phyloP scores from a whole-genome alignment of 2,797 vertebrate genomes.

The Chrosomus eos region DNA sequence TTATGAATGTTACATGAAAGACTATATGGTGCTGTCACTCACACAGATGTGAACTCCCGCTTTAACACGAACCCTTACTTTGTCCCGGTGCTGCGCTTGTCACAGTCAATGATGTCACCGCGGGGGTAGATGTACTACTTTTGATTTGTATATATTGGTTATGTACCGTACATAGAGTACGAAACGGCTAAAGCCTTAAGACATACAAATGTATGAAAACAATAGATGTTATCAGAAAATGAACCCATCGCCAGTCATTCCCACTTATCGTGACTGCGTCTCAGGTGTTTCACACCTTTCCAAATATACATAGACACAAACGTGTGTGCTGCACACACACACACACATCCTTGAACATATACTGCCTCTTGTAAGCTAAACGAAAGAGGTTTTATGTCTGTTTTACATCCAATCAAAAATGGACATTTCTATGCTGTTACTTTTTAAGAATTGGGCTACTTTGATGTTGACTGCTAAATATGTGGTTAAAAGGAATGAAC shows the following conservation, averaged over 20 bases:
- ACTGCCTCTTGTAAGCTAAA: slow-evolving; percentile 67
- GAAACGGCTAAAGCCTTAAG: slow-evolving; percentile 76
- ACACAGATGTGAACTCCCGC: slow-evolving; percentile 11
- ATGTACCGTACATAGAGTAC: slow-evolving; percentile 56
- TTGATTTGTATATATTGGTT: slow-evolving; percentile 65
- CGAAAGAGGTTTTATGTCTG: slow-evolving; percentile 66
- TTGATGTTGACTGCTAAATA: slow-evolving; percentile 65
- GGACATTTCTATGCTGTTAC: slow-evolving; percentile 77
- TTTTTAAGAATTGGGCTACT: slow-evolving; percentile 76
- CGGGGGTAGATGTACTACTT: slow-evolving; percentile 59
- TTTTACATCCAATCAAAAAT: slow-evolving; percentile 67
- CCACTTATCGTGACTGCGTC: slow-evolving; percentile 70
- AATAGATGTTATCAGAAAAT: slow-evolving; percentile 55
- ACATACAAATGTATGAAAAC: slow-evolving; percentile 66
- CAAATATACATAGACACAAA: slow-evolving; percentile 56
- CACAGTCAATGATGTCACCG: slow-evolving; percentile 69
- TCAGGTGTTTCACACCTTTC: slow-evolving; percentile 71
- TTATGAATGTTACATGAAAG: slow-evolving; percentile 40
- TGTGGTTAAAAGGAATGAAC: slow-evolving; percentile 62
- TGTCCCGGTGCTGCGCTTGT: slow-evolving; percentile 43
- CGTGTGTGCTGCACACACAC: background rate
- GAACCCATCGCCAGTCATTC: slow-evolving; percentile 66
- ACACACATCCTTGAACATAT: slow-evolving; percentile 61
- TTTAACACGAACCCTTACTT: slow-evolving; percentile 6
- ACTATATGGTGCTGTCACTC: slow-evolving; percentile 49